Evolutionary conservation across 2,797 vertebrate genomes (phyloP).

Genomic region (Pitangus sulphuratus): DNA sequence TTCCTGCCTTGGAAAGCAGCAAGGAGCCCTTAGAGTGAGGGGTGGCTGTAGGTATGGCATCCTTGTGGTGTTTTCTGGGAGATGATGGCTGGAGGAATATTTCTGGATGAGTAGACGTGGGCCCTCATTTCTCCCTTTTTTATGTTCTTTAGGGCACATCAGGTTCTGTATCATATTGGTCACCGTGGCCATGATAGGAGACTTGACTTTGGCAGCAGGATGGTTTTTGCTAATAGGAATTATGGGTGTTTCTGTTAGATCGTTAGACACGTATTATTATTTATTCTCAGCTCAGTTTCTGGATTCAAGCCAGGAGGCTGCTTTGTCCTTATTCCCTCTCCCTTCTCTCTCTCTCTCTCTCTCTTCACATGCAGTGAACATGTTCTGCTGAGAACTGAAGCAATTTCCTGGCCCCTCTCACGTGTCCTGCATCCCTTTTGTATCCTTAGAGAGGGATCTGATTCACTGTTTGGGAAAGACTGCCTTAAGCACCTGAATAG

Average conservation of each 20-base stretch:
- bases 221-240: not conserved
- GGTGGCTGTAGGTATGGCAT: not conserved
- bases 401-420: not conserved
- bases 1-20: not conserved
- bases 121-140: not conserved
- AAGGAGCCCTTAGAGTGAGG: not conserved
- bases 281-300: constrained; percentile 23
- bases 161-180: not conserved
- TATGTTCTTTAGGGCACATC: not conserved
- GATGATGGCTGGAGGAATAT: not conserved
- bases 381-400: constrained; percentile 19
- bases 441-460: not conserved
- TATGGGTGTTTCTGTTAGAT: not conserved
- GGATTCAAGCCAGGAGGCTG: not conserved
- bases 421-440: not conserved
- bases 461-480: not conserved
- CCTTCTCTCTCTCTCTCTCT: not conserved
- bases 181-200: not conserved
- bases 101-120: not conserved
- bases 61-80: not conserved
- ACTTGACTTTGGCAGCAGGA: not conserved
- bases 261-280: not conserved
- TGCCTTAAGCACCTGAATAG: constrained; percentile 7
- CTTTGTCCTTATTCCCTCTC: constrained; percentile 15
- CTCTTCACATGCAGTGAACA: not conserved